Evolutionary conservation across 2,113 vertebrate species (phyloP).

Genomic region (Cairina moschata): DNA sequence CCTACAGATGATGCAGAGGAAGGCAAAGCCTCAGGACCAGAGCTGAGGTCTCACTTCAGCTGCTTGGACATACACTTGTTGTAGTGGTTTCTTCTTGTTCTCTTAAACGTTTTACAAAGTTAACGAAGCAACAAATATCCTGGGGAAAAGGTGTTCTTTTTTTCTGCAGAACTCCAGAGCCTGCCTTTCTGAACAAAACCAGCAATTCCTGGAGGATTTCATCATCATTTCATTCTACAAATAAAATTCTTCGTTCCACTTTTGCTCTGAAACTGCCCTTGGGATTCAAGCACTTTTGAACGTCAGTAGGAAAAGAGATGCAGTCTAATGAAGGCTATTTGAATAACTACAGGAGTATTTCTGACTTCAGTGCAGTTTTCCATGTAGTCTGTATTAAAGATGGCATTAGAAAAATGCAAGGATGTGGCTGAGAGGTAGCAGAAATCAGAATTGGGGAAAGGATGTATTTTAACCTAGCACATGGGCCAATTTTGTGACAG

Average conservation of each 20-base stretch:
- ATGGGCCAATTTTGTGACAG: neutral
- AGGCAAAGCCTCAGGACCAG: neutral
- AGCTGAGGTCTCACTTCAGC: neutral
- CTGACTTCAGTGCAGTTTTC: neutral
- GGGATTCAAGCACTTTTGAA: neutral
- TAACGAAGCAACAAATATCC: neutral
- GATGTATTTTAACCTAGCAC: neutral
- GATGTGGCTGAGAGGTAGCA: neutral
- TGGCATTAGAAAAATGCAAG: neutral
- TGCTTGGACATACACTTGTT: neutral
- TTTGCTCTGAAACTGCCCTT: neutral
- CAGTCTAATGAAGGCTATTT: neutral
- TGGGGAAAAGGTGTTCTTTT: neutral
- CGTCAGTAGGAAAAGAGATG: neutral
- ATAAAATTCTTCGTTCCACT: neutral
- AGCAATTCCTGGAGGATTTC: neutral
- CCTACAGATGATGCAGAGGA: neutral
- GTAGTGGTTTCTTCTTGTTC: neutral
- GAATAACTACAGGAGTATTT: neutral
- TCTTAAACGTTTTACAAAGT: neutral
- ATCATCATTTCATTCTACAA: neutral
- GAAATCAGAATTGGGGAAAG: neutral
- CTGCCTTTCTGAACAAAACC: fast-evolving
- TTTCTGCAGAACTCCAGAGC: neutral
- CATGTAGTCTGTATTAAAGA: neutral